A percentile compares a stretch with the other conserved stretches of the same genome.
Evolutionary conservation across 2,797 vertebrate species (phyloP).

Genomic region (Dermochelys coriacea): DNA sequence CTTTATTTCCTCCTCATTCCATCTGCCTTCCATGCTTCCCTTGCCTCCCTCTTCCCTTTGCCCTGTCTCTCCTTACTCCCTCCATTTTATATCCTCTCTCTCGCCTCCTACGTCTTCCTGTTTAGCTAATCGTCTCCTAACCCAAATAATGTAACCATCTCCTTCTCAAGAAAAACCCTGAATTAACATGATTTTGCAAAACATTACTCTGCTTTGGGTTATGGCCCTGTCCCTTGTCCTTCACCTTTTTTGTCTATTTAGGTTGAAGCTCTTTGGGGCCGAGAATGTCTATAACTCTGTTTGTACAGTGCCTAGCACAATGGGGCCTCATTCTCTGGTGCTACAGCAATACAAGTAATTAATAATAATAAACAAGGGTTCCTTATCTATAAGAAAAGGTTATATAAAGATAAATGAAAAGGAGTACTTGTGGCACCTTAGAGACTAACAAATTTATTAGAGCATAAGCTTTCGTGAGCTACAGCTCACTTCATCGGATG

Average conservation of each 20-base stretch:
- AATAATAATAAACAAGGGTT: not conserved
- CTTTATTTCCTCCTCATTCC: not conserved
- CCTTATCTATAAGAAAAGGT: not conserved
- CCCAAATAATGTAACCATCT: not conserved
- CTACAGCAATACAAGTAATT: not conserved
- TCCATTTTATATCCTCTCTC: not conserved
- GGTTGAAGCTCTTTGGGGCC: not conserved
- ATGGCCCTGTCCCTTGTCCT: not conserved
- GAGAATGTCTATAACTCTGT: not conserved
- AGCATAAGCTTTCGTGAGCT: too few species aligned
- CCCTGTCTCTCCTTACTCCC: not conserved
- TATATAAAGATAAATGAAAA: not conserved
- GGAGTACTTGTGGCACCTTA: too few species aligned
- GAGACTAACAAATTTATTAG: too few species aligned
- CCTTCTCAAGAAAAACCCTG: not conserved
- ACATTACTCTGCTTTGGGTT: not conserved
- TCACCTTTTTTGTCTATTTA: not conserved
- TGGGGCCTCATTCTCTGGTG: not conserved
- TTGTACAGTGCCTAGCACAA: not conserved
- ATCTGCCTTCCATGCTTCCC: not conserved
- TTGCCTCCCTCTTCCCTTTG: not conserved
- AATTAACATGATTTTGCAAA: not conserved
- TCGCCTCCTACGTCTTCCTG: not conserved
- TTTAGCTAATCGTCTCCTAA: not conserved
- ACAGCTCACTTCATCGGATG: too few species aligned